Conservation (phyloP, 1,140 invertebrate species). For the Cecropterus lyciades region DNA sequence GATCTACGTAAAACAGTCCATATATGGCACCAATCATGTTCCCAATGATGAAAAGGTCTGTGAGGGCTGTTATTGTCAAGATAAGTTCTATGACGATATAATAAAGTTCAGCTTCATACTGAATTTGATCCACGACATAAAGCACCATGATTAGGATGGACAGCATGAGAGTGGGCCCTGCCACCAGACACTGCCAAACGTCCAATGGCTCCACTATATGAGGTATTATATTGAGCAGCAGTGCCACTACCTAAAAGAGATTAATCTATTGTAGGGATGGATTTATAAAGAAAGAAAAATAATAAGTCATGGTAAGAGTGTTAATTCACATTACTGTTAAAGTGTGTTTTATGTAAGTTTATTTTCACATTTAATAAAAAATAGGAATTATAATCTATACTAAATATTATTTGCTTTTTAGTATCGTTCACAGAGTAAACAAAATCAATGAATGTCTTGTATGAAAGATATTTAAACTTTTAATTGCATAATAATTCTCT, state of each 20-base stretch:
- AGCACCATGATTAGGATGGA: slow-evolving; percentile 66
- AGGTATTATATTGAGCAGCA: slow-evolving; percentile 73
- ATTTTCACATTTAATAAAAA: no score
- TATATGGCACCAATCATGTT: slow-evolving; percentile 67
- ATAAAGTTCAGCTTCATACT: slow-evolving; percentile 69
- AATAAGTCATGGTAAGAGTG: no score
- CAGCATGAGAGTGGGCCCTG: slow-evolving; percentile 69
- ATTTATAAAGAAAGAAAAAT: no score
- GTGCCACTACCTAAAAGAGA: slow-evolving; percentile 78
- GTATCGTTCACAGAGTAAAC: no score
- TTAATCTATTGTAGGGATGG: slow-evolving; percentile 37
- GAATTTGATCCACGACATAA: slow-evolving; percentile 72
- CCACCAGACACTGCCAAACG: slow-evolving; percentile 59
- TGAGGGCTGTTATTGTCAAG: slow-evolving; percentile 54
- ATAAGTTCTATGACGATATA: slow-evolving; percentile 64
- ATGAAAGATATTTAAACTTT: no score
- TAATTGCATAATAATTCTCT: no score
- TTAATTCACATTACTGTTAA: no score
- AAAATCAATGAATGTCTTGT: no score
- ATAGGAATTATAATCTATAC: no score
- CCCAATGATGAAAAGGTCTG: slow-evolving; percentile 53
- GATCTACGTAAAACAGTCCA: slow-evolving; percentile 71
- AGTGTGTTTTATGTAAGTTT: no score
- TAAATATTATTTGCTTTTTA: no score
- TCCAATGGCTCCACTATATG: slow-evolving; percentile 71